These are phyloP conservation scores for Sitophilus oryzae DNA, from an alignment of 1,140 invertebrate species.

Conservation along the genomic window DNA sequence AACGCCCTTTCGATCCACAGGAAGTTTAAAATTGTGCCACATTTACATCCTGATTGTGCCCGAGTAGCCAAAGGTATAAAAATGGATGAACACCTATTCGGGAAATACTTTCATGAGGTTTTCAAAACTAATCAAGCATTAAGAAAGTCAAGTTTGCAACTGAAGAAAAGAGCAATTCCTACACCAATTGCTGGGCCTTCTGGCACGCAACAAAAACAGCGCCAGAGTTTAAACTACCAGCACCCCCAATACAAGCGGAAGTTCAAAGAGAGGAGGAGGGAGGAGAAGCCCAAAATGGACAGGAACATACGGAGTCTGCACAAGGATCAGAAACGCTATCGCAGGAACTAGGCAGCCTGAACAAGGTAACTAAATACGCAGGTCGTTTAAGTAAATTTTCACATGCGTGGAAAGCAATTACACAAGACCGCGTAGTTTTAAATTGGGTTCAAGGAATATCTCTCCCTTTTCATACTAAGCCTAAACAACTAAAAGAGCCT, in stretches of 20 bases:
- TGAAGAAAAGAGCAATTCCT: slow-evolving; percentile 2
- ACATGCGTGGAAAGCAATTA: neutral
- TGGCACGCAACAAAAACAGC: neutral
- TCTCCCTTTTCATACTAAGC: too few species aligned
- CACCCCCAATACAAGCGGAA: slow-evolving; percentile 1
- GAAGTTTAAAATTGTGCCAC: neutral
- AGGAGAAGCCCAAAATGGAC: neutral
- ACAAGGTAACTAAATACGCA: too few species aligned
- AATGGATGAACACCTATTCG: slow-evolving; percentile 6
- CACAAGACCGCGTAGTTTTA: neutral
- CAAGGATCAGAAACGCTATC: neutral
- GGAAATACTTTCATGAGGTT: slow-evolving; percentile 3
- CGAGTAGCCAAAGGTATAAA: slow-evolving; percentile 1
- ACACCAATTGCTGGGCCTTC: neutral
- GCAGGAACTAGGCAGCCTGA: too few species aligned
- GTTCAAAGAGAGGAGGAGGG: slow-evolving; percentile 5
- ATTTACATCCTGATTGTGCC: slow-evolving; percentile 6
- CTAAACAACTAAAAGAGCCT: too few species aligned
- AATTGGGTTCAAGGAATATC: slow-evolving; percentile 1
- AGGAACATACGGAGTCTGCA: neutral
- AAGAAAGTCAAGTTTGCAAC: neutral
- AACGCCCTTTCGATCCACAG: slow-evolving; percentile 3
- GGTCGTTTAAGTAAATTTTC: too few species aligned
- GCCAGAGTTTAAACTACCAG: neutral
- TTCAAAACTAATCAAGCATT: slow-evolving; percentile 6